Conservation (phyloP, 2,797 vertebrate genomes). For the Microtus californicus region DNA sequence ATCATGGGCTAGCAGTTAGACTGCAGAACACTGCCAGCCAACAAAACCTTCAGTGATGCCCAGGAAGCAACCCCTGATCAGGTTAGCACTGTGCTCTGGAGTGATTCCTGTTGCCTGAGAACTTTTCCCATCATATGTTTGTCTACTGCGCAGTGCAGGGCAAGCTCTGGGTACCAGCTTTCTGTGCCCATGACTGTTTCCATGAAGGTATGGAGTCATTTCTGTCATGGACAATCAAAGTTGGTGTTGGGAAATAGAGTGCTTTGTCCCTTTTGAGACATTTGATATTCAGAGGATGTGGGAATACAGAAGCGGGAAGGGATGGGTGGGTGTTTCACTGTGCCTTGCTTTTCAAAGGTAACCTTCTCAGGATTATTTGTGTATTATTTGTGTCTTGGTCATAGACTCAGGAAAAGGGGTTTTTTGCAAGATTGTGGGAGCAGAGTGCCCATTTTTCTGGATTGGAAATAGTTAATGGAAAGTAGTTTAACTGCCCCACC, state of each 20-base stretch:
- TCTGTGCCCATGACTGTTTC: too few species aligned
- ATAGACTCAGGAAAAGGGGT: conserved; percentile 49
- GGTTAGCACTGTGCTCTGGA: background rate
- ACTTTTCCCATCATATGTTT: background rate
- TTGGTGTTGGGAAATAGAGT: conserved; percentile 3
- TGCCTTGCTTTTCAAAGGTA: background rate
- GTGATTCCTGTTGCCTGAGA: background rate
- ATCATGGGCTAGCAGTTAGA: background rate
- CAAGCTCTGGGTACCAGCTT: background rate
- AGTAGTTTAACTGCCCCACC: conserved; percentile 72
- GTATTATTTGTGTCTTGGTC: conserved; percentile 4
- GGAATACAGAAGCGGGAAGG: background rate
- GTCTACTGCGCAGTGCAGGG: too few species aligned
- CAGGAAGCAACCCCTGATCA: background rate
- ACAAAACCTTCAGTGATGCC: background rate
- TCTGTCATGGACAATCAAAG: background rate
- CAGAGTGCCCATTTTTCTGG: conserved; percentile 78
- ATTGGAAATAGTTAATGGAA: conserved; percentile 80
- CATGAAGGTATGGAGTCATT: background rate
- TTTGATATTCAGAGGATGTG: background rate
- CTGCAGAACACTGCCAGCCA: background rate
- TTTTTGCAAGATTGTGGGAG: conserved; percentile 57
- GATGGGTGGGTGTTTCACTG: background rate
- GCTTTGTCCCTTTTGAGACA: background rate
- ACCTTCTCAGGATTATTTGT: background rate